These are phyloP conservation scores for Palythoa grandis DNA, from an alignment of 92 coral and sea anemone species.

Conservation along the genomic window DNA sequence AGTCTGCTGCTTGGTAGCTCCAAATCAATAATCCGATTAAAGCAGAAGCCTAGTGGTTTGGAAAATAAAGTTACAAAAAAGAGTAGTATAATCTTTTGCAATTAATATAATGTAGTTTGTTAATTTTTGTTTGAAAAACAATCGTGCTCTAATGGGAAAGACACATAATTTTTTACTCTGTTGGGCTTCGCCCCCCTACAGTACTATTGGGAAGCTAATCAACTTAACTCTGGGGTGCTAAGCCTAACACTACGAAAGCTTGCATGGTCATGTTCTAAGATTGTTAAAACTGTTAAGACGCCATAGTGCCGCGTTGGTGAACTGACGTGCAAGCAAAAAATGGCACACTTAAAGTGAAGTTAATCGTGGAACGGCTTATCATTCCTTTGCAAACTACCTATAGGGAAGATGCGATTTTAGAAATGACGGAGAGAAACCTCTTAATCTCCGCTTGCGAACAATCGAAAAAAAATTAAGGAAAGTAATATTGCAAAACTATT, in stretches of 20 bases:
- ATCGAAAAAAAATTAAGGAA: not conserved
- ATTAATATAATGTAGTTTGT: not conserved
- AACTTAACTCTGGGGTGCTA: conserved; percentile 49
- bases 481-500: not conserved
- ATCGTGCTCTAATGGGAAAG: conserved; percentile 22
- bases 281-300: conserved; percentile 3
- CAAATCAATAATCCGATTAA: conserved; percentile 13
- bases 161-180: conserved; percentile 35
- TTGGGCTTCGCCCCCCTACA: conserved; percentile 36
- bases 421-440: not conserved
- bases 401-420: not conserved
- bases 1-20: not conserved
- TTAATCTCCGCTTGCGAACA: not conserved
- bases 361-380: not conserved
- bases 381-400: not conserved
- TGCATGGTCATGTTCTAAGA: not conserved
- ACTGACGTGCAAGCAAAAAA: not conserved
- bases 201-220: conserved; percentile 57
- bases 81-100: not conserved
- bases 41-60: not conserved
- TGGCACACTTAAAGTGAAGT: no score
- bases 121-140: conserved; percentile 23
- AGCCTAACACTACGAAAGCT: not conserved
- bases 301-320: conserved; percentile 3
- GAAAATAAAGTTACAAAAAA: not conserved